Evolutionary conservation across 2,888 invertebrate species (phyloP), one percentile per base, ranked within the genome.

Genomic region (Spilarctia lutea): DNA sequence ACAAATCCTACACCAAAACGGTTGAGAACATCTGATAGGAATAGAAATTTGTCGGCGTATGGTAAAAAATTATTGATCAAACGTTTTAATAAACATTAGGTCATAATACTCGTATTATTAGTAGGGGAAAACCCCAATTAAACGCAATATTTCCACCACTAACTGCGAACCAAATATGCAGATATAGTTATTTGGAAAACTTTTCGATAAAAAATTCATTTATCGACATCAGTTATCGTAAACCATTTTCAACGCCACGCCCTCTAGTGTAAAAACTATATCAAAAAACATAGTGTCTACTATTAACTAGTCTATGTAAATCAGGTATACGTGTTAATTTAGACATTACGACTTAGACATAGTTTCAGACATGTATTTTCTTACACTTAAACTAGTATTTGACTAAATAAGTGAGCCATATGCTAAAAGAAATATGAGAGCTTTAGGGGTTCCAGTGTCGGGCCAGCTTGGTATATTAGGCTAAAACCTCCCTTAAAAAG

Each of bases 281-380:
- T 85, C 72, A 83, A 86, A 85, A 86, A 79, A 77, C 76, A 88
- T 88, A 85, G 86, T 84, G 80, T 77, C 87, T 91, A 90, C 79
- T 73, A 77, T 89, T 91, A 84, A 77, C 88, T 92, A 93, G 77
- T 83, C 91, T 93, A 92, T 75, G 77, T 85, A 89, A 89, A 88
- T 92, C 90, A 93, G 92, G 93, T 93, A 92, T 91, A 91, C 87
- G 82, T 81, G 86, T 84, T 86, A 83, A 84, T 89, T 90, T 88
- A 90, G 88, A 88, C 83, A 76, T 85, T 83, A 87, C 79, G 85
- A 88, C 90, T 92, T 91, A 87, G 85, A 96, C 96, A 96, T 96
- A 96, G 96, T 96, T 91, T 96, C 96, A 96, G 96, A 96, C 96
- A 96, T 96, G 96, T 96, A 93, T 94, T 71, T 92, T 85, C 86